Base-by-base conservation (phyloP, 2,888 invertebrate genomes). In the Drosophila pegasa region DNA sequence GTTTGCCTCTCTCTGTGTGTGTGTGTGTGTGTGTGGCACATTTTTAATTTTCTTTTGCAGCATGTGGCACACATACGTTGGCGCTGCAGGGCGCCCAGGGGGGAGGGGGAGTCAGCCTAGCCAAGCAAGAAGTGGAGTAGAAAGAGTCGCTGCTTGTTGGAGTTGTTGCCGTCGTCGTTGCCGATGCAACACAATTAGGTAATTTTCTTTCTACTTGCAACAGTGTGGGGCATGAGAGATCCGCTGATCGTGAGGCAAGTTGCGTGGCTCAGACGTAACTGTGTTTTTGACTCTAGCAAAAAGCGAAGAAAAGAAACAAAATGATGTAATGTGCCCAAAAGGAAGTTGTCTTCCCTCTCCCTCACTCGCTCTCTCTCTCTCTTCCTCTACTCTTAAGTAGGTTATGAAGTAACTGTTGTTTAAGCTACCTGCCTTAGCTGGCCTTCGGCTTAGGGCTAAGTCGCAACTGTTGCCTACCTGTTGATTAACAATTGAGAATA, bases 161-260 rank as follows among this genome's bases (percentile, higher is more conserved):
- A 12, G 18, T 29, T 29, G n/a, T 18, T 61, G 62, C 43, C 25
- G 41, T 48, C 65, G 56, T 37, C 54, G 61, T 66, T 72, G 83
- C 68, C 83, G 70, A 82, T 81, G 83, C 87, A 85, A 86, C 78
- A 88, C 88, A 88, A 88, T 88, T 88, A 88, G 89, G 89, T 88
- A 88, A 88, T 88, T 89, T 83, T 71, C 76, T 78, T 85, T 78
- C 85, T 87, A 77, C 82, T 86, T 61, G 64, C 72, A 40, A 63
- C 60, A 38, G 22, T 43, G 20, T 12, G n/a, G 6, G 12, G 50
- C 27, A 45, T 27, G 43, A 25, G 41, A 65, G 58, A 59, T 66
- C 65, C 66, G 74, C 78, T 75, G 72, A 87, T 75, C 41, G 12
- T 0, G 37, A 16, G 18, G 22, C 10, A 41, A 41, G 45, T 83